These are phyloP conservation scores for Aleiodes sp. DNA, from an alignment of 1,140 invertebrate species.

Conservation along the genomic window DNA sequence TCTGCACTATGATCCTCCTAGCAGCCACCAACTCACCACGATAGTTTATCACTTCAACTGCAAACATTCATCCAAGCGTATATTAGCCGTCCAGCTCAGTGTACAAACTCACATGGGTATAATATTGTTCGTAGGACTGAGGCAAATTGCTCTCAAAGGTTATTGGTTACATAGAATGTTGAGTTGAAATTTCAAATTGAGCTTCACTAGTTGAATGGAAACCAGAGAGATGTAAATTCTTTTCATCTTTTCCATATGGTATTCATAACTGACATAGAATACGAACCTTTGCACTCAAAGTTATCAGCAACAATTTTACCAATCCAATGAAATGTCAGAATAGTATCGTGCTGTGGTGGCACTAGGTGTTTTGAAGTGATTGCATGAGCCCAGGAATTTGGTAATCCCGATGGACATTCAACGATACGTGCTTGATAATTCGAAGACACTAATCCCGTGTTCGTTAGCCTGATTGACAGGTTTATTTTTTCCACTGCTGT, in stretches of 20 bases:
- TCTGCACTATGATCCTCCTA: slow-evolving; percentile 56
- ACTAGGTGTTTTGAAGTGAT: slow-evolving; percentile 53
- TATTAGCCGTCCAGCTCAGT: slow-evolving; percentile 9
- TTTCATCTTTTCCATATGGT: neutral
- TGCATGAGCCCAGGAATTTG: slow-evolving; percentile 56
- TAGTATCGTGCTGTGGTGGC: slow-evolving; percentile 58
- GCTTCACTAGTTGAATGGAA: neutral
- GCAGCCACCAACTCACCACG: slow-evolving; percentile 58
- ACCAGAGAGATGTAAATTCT: too few species aligned
- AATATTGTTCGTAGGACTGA: neutral
- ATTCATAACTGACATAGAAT: neutral
- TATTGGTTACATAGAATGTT: neutral
- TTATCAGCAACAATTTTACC: slow-evolving; percentile 48
- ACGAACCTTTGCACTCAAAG: slow-evolving; percentile 57
- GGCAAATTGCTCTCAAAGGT: slow-evolving; percentile 14
- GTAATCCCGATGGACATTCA: slow-evolving; percentile 60
- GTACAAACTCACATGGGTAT: neutral
- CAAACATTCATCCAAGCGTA: slow-evolving; percentile 18
- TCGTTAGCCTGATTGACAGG: slow-evolving; percentile 60
- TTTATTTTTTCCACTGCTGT: slow-evolving; percentile 54
- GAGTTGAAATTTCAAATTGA: neutral
- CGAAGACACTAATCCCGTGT: slow-evolving; percentile 55
- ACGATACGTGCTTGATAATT: slow-evolving; percentile 56
- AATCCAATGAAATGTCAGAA: slow-evolving; percentile 55
- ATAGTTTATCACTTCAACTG: slow-evolving; percentile 58